Evolutionary conservation across 1,140 invertebrate genomes (phyloP).

Genomic region (Carcinoscorpius rotundicauda): DNA sequence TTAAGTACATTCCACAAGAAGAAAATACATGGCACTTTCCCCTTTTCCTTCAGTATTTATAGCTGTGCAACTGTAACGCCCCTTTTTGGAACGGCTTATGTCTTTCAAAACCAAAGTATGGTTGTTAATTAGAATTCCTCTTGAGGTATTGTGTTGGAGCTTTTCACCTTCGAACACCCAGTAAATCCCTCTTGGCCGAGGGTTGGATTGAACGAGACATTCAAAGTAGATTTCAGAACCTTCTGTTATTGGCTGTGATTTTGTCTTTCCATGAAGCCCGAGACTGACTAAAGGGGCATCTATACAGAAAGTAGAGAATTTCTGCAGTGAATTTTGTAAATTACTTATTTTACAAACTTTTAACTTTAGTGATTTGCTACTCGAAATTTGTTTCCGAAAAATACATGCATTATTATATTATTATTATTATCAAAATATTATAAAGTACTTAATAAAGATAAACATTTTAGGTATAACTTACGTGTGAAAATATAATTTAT

Average conservation of each 20-base stretch:
- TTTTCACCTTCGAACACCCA: slow-evolving; percentile 58
- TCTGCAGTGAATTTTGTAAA: too few relatives aligned
- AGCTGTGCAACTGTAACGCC: slow-evolving; percentile 67
- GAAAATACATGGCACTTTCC: slow-evolving; percentile 61
- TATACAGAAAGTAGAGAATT: too few relatives aligned
- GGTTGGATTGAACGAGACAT: slow-evolving; percentile 75
- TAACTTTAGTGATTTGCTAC: too few relatives aligned
- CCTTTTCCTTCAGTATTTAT: slow-evolving; percentile 79
- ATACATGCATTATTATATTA: too few relatives aligned
- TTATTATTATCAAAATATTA: too few relatives aligned
- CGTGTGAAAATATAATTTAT: too few relatives aligned
- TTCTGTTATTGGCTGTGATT: slow-evolving; percentile 22
- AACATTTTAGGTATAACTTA: too few relatives aligned
- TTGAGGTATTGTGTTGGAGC: slow-evolving; percentile 30
- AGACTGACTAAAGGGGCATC: too few relatives aligned
- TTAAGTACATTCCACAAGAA: slow-evolving; percentile 54
- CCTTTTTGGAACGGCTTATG: slow-evolving; percentile 26
- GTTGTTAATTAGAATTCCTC: slow-evolving; percentile 65
- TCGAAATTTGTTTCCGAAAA: too few relatives aligned
- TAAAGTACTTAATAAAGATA: too few relatives aligned
- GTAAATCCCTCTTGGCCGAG: slow-evolving; percentile 60
- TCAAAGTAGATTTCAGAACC: slow-evolving; percentile 80
- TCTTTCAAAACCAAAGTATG: slow-evolving; percentile 40
- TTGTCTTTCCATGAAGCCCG: too few relatives aligned
- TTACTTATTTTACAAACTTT: too few relatives aligned